Base-by-base conservation (phyloP, 1,140 invertebrate genomes). In the Zelostemma sp. region DNA sequence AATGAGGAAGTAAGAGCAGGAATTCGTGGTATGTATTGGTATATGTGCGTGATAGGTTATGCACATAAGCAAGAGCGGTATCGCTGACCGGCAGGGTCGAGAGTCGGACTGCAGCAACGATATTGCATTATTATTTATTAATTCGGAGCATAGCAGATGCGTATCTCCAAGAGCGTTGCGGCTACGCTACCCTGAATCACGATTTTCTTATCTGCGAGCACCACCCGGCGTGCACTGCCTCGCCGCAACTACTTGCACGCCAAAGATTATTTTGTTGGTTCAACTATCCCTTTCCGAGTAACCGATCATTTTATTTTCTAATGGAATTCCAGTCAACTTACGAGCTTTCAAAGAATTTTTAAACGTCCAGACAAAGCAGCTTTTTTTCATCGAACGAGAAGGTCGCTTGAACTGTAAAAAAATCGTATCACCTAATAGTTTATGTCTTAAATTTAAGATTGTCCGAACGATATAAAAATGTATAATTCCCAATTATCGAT, bases 111-210 rank as follows among this genome's bases (percentile, higher is more conserved):
- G 43, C 59, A 59, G 73, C 72, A 78, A 77, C 74, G 76, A 84
- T 83, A 83, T 81, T 83, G 73, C 77, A 84, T 84, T 84, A 84
- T 84, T 84, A 83, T 83, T 82, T 84, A 83, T 83, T 83, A 83
- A 84, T 84, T 81, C 81, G 80, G 80, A 72, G 72, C 74, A 79
- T 72, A 73, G 66, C 61, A 78, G 81, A 83, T 83, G 78, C 70
- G 77, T 80, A 83, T 85, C 80, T 81, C 55, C 68, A 67, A 68
- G 67, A 65, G 68, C 68, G 58, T 73, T 62, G 65, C 53, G 58
- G 50, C 40, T 51, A 45, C 70, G 68, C 75, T 76, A 66, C 74
- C 66, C 72, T 64, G 61, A 71, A 80, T 84, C 82, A 84, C 82
- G 82, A 83, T 78, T 80, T 75, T 75, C 81, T 83, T 83, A 81